A percentile compares a stretch with the other conserved stretches of the same genome.
Evolutionary conservation across 2,888 invertebrate genomes (phyloP).

Genomic region (Patella depressa): DNA sequence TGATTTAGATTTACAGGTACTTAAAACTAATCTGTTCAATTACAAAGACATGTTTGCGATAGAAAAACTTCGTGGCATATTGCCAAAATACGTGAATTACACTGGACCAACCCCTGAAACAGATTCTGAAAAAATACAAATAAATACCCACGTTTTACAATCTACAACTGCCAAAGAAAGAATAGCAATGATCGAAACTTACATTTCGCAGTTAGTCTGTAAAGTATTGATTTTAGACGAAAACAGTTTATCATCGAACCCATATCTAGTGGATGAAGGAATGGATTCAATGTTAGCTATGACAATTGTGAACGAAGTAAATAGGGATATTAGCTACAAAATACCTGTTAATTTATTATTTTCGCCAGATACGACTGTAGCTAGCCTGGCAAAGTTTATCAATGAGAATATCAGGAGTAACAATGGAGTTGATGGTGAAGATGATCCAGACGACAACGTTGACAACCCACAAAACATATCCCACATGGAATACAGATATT

Average conservation of each 20-base stretch:
- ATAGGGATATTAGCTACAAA: constrained; percentile 27
- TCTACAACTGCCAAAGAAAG: constrained; percentile 22
- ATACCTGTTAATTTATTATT: constrained; percentile 31
- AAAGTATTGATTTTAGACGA: constrained; percentile 39
- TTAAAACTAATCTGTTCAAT: background rate
- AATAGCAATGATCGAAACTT: constrained; percentile 29
- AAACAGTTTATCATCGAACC: constrained; percentile 27
- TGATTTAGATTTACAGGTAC: background rate
- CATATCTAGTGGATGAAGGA: constrained; percentile 38
- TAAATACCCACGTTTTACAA: background rate
- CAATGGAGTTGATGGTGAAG: background rate
- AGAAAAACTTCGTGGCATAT: background rate
- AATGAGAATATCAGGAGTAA: background rate
- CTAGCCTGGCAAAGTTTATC: constrained; percentile 28
- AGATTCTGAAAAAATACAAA: background rate
- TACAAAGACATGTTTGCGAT: background rate
- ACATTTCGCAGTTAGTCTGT: constrained; percentile 28
- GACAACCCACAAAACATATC: background rate
- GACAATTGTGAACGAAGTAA: constrained; percentile 38
- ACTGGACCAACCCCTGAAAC: background rate
- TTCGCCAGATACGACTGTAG: constrained; percentile 24
- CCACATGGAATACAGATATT: background rate
- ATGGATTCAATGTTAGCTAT: constrained; percentile 52
- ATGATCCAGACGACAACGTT: background rate
- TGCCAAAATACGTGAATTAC: background rate